phyloP scores from a whole-genome alignment of 2,888 invertebrate genomes.

The Dolichopus griseipennis region DNA sequence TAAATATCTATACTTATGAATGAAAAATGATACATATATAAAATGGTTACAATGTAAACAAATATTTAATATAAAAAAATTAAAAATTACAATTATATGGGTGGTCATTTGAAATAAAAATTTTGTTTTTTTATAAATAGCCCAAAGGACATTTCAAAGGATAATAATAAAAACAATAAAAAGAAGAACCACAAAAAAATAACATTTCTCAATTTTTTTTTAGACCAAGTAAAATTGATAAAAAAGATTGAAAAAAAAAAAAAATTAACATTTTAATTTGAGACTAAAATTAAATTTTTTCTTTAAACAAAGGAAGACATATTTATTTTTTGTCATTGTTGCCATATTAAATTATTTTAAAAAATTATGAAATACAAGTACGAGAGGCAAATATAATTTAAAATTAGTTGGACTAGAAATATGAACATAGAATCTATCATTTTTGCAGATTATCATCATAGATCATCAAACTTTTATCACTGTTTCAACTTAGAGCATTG shows the following conservation, averaged over 20 bases:
- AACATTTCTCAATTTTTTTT: too few relatives aligned
- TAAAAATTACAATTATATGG: background rate
- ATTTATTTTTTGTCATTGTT: too few relatives aligned
- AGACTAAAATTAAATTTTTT: background rate
- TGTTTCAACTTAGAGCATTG: too few relatives aligned
- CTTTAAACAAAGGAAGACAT: background rate
- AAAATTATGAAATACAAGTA: too few relatives aligned
- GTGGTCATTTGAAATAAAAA: background rate
- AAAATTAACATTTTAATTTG: constrained; percentile 6
- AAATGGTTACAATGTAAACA: too few relatives aligned
- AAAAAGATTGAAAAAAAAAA: background rate
- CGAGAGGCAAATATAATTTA: too few relatives aligned
- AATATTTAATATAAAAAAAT: too few relatives aligned
- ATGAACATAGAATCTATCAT: too few relatives aligned
- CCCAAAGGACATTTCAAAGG: background rate
- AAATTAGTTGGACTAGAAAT: too few relatives aligned
- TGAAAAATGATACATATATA: background rate
- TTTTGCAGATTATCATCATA: too few relatives aligned
- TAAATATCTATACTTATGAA: background rate
- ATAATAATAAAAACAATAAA: background rate
- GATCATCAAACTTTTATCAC: too few relatives aligned
- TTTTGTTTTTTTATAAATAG: background rate
- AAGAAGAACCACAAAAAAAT: background rate
- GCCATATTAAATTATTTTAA: background rate
- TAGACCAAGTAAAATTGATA: background rate